Percentiles rank a stretch among this genome's conserved stretches.
Evolutionary conservation across 1,140 invertebrate genomes (phyloP).

Genomic region (Streblospio benedicti): DNA sequence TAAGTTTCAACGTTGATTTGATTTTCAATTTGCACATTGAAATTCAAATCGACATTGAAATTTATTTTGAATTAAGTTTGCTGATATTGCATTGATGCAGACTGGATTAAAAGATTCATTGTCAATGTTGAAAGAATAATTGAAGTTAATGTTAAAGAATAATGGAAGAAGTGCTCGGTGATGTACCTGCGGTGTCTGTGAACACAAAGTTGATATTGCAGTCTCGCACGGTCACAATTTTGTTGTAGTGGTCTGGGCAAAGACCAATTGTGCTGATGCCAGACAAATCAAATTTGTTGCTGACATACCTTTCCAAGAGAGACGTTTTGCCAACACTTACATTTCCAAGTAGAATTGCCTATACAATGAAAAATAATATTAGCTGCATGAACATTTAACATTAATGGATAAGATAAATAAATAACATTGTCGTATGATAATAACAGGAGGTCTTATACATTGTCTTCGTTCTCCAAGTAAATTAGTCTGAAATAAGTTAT

Average conservation of each 20-base stretch:
- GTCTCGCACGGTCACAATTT: constrained; percentile 98
- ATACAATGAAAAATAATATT: no score
- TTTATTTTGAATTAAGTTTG: neutral
- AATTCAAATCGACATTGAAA: neutral
- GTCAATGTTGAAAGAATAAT: neutral
- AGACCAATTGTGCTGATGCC: no score
- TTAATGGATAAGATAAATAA: no score
- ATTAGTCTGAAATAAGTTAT: no score
- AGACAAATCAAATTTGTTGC: constrained; percentile 99
- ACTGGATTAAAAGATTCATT: neutral
- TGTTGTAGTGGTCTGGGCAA: constrained; percentile 99
- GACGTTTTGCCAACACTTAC: constrained; percentile 97
- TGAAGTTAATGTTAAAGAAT: constrained; percentile 50
- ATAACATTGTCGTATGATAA: no score
- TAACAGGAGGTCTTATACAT: no score
- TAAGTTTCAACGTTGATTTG: neutral
- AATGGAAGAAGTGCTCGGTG: constrained; percentile 98
- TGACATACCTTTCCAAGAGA: constrained; percentile 99
- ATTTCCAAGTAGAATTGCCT: no score
- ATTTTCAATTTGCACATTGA: neutral
- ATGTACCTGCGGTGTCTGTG: constrained; percentile 98
- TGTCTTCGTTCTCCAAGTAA: no score
- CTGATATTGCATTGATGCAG: no score
- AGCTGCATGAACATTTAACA: no score
- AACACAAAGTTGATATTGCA: no score